Evolutionary conservation across 1,140 invertebrate genomes (phyloP), one percentile per base, ranked within the genome.

Genomic region (Ectropis grisescens): DNA sequence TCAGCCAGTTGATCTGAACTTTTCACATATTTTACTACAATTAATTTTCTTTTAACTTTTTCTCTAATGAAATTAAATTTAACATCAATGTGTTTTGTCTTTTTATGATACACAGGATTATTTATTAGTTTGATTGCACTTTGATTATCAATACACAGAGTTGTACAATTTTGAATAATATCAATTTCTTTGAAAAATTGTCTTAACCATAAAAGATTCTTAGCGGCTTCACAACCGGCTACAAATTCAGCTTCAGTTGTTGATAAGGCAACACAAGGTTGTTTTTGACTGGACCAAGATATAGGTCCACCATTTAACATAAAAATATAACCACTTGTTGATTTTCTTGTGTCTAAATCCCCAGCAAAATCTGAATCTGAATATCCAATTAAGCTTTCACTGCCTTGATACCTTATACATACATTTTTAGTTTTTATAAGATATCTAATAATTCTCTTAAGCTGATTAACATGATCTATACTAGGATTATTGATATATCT

Each of bases 31-130:
- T 34, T 35, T 16, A 45, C 25, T 11, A 14, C 15, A 30, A 45
- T 35, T 24, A 39, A 26, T 11, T 11, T 19, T 25, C 14, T 1
- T 24, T 33, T 26, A 2, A 44, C 41, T 22, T 45, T 45, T 29
- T 45, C 32, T 32, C 37, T 32, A 22, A 45, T 40, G 9, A 45
- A 45, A 32, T 39, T 25, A n/a, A 14, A 39, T 28, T 45, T 45
- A 3, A 39, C 25, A 36, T 45, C 36, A 14, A 45, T 45, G 10
- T 39, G 42, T 33, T 39, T 39, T 11, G 36, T 36, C 8, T 24
- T 33, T 16, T 36, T 39, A 32, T 45, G 42, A 32, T 15, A 45
- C 2, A 45, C 33, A 19, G 36, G 36, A 15, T 45, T 45, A 36
- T 36, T 27, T 7, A 45, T 36, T 24, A 45, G 24, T 27, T 39